phyloP scores from a whole-genome alignment of 2,797 vertebrate genomes.

The Heterohyrax brucei region DNA sequence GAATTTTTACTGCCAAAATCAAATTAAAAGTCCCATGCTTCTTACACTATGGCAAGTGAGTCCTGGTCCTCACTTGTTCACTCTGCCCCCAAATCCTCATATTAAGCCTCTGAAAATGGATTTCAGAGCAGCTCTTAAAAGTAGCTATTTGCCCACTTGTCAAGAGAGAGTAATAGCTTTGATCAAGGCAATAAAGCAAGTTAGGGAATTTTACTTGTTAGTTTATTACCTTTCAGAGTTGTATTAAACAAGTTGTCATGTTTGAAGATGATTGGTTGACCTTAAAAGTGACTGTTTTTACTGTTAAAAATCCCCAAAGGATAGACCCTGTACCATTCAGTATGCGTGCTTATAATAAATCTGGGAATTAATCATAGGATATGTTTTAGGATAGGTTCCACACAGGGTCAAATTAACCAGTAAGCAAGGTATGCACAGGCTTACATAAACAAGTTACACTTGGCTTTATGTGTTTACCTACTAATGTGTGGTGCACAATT shows the following conservation, averaged over 20 bases:
- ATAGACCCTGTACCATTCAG: not conserved
- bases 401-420: too few relatives aligned
- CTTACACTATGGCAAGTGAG: not conserved
- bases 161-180: not conserved
- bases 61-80: not conserved
- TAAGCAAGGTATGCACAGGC: too few relatives aligned
- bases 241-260: not conserved
- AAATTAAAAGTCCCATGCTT: not conserved
- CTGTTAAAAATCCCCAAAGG: not conserved
- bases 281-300: not conserved
- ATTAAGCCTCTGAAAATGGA: not conserved
- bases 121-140: not conserved
- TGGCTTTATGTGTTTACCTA: too few relatives aligned
- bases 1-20: conserved; percentile 22
- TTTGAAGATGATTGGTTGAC: conserved; percentile 50
- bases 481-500: too few relatives aligned
- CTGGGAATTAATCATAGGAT: not conserved
- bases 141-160: not conserved
- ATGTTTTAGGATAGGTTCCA: not conserved
- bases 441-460: too few relatives aligned
- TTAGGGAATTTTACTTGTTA: not conserved
- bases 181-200: not conserved
- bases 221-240: conserved; percentile 41
- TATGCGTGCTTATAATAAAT: not conserved
- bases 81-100: not conserved